These are phyloP conservation scores for Idaea aversata DNA, from an alignment of 2,888 invertebrate genomes.

Conservation along the genomic window DNA sequence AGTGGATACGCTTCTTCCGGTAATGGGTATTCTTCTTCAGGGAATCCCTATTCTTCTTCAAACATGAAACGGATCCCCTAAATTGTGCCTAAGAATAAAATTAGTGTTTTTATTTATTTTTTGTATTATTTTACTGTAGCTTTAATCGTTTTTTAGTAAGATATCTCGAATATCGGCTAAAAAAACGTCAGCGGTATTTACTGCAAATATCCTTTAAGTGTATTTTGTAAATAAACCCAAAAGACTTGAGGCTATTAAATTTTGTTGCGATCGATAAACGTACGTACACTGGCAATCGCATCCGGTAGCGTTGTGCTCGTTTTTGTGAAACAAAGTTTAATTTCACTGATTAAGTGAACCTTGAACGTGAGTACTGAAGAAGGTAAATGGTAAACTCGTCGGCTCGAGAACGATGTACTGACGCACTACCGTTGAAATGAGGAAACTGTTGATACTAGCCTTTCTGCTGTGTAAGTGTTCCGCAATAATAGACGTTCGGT, in stretches of 20 bases:
- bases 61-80: not conserved
- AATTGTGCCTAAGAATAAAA: not conserved
- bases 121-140: not conserved
- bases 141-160: not conserved
- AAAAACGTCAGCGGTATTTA: not conserved
- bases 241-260: conserved; percentile 19
- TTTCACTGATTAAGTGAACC: conserved; percentile 44
- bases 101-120: not conserved
- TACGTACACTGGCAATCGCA: conserved; percentile 43
- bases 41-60: not conserved
- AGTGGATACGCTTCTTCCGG: conserved; percentile 30
- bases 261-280: conserved; percentile 43
- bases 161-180: not conserved
- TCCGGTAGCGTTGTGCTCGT: conserved; percentile 40
- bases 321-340: conserved; percentile 43
- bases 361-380: conserved; percentile 34
- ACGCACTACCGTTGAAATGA: conserved; percentile 48
- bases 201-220: not conserved
- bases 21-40: not conserved
- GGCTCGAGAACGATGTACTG: conserved; percentile 34
- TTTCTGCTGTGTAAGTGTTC: conserved; percentile 66
- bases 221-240: conserved; percentile 16
- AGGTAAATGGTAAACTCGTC: conserved; percentile 36
- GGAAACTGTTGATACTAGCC: conserved; percentile 60
- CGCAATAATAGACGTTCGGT: conserved; percentile 19